A percentile compares a stretch with the other conserved stretches of the same genome.
Conservation (phyloP, 2,797 vertebrate genomes). For the Caiman crocodilus region DNA sequence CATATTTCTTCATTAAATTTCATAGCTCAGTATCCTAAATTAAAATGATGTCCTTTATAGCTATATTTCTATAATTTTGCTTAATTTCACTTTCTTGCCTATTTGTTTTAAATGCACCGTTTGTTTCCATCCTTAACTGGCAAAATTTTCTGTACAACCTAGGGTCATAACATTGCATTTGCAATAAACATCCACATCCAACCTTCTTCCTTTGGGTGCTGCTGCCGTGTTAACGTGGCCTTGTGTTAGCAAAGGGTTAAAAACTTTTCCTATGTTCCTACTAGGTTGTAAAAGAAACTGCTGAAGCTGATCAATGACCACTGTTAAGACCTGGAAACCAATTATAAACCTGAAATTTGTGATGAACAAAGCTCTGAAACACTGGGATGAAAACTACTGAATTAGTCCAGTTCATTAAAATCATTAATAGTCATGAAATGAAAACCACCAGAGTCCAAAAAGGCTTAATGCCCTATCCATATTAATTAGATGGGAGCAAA, state of each 20-base stretch:
- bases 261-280: constrained; percentile 75
- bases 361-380: constrained; percentile 91
- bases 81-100: background rate
- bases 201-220: constrained; percentile 4
- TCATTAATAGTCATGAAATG: constrained; percentile 99
- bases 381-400: constrained; percentile 94
- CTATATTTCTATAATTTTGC: background rate
- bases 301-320: constrained; percentile 88
- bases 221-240: constrained; percentile 16
- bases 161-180: background rate
- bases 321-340: constrained; percentile 88
- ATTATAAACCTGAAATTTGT: constrained; percentile 89
- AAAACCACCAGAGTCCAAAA: constrained; percentile 98
- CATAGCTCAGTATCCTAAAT: background rate
- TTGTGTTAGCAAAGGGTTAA: constrained; percentile 79
- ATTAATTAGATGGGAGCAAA: constrained; percentile 98
- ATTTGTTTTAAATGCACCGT: background rate
- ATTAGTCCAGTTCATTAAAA: constrained; percentile 99
- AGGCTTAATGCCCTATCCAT: constrained; percentile 99
- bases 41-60: background rate
- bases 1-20: background rate
- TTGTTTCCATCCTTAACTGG: constrained; percentile 10
- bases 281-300: constrained; percentile 83
- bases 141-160: constrained; percentile 7
- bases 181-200: background rate